Evolutionary conservation across 1,140 invertebrate species (phyloP).

Genomic region (Planococcus citri): DNA sequence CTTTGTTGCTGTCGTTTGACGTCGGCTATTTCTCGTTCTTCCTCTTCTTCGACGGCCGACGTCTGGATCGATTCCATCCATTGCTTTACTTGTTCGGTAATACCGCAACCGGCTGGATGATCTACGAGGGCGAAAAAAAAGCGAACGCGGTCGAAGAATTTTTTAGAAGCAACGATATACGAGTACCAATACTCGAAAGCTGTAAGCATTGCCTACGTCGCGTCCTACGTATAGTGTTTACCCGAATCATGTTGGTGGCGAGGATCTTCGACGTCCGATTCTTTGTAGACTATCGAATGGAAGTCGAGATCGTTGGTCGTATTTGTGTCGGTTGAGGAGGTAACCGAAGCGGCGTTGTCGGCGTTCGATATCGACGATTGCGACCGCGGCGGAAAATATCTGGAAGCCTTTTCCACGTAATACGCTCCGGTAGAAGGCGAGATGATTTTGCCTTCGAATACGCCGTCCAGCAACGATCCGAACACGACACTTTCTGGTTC

Average conservation of each 20-base stretch:
- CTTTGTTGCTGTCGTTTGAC: neutral
- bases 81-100: constrained; percentile 67
- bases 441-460: constrained; percentile 91
- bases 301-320: constrained; percentile 33
- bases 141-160: too few species aligned
- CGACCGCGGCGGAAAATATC: constrained; percentile 68
- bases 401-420: constrained; percentile 82
- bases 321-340: too few species aligned
- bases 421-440: constrained; percentile 58
- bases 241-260: neutral
- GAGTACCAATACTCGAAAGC: too few species aligned
- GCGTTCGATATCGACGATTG: constrained; percentile 31
- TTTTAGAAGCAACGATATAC: too few species aligned
- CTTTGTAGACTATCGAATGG: constrained; percentile 93
- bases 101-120: constrained; percentile 70
- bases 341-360: constrained; percentile 37
- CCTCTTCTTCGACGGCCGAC: constrained; percentile 53
- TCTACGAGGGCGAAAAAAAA: too few species aligned
- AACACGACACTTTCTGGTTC: constrained; percentile 74
- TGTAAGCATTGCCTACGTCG: neutral
- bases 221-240: too few species aligned
- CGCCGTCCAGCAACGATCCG: constrained; percentile 83
- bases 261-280: constrained; percentile 78
- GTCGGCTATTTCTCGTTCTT: neutral
- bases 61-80: constrained; percentile 90